phyloP scores from a whole-genome alignment of 2,888 invertebrate genomes.

The Brachyptera putata region DNA sequence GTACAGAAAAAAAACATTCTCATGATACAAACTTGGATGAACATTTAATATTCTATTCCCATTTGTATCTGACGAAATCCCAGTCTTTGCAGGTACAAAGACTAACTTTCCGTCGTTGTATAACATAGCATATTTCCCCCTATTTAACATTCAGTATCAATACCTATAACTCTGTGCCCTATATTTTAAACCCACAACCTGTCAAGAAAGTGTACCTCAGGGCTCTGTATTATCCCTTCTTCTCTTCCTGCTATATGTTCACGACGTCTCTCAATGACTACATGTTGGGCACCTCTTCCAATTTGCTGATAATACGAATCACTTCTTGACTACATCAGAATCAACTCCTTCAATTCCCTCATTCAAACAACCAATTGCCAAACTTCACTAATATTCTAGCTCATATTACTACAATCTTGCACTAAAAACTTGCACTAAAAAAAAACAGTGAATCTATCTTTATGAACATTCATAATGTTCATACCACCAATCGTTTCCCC shows the following conservation, averaged over 20 bases:
- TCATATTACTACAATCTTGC: neutral
- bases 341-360: neutral
- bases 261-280: neutral
- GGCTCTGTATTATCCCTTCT: neutral
- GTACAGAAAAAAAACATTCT: too few species aligned
- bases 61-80: too few species aligned
- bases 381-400: neutral
- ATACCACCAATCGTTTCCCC: too few species aligned
- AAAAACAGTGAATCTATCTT: neutral
- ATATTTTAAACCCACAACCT: too few species aligned
- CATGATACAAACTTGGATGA: too few species aligned
- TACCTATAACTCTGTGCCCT: too few species aligned
- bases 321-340: neutral
- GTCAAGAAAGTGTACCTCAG: neutral
- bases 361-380: neutral
- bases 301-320: neutral
- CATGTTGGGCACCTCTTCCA: neutral
- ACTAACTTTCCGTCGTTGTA: too few species aligned
- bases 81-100: too few species aligned
- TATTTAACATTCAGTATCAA: too few species aligned
- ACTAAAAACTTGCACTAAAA: neutral
- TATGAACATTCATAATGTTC: neutral
- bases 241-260: slow-evolving; percentile 1
- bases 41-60: too few species aligned
- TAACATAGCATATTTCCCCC: too few species aligned